Evolutionary conservation across 2,113 vertebrate genomes (phyloP).

Genomic region (Corythaixoides concolor): DNA sequence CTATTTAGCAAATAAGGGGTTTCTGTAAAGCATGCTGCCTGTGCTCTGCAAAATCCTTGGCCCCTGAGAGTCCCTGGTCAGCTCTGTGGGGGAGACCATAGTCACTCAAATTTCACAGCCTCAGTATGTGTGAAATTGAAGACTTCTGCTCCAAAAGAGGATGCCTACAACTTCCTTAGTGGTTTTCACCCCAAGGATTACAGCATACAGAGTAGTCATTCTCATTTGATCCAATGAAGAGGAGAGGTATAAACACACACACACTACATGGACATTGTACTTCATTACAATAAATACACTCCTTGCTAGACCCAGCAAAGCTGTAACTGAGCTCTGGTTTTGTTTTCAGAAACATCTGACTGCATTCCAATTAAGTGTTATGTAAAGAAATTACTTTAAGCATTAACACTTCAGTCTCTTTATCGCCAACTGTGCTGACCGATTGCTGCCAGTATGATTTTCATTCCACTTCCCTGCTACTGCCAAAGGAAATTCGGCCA

Average conservation of each 20-base stretch:
- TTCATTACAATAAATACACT: neutral
- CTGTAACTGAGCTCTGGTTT: neutral
- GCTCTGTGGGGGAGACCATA: neutral
- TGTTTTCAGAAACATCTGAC: neutral
- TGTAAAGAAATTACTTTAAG: neutral
- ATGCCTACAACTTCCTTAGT: neutral
- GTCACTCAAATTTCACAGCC: neutral
- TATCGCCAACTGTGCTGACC: neutral
- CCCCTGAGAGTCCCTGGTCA: neutral
- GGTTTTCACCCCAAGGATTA: neutral
- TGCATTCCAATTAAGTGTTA: neutral
- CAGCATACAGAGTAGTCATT: neutral
- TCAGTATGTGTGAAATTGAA: neutral
- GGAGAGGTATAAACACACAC: neutral
- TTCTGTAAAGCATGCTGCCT: neutral
- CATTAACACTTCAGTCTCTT: neutral
- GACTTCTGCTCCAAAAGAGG: neutral
- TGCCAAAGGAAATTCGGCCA: neutral
- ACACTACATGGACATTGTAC: neutral
- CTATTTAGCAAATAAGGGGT: neutral
- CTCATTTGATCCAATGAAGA: neutral
- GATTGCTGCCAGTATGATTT: neutral
- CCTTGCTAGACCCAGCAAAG: neutral
- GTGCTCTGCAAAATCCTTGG: neutral
- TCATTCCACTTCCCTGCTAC: neutral